These are phyloP conservation scores for Indri indri DNA, from an alignment of 2,113 vertebrate species.

Conservation along the genomic window DNA sequence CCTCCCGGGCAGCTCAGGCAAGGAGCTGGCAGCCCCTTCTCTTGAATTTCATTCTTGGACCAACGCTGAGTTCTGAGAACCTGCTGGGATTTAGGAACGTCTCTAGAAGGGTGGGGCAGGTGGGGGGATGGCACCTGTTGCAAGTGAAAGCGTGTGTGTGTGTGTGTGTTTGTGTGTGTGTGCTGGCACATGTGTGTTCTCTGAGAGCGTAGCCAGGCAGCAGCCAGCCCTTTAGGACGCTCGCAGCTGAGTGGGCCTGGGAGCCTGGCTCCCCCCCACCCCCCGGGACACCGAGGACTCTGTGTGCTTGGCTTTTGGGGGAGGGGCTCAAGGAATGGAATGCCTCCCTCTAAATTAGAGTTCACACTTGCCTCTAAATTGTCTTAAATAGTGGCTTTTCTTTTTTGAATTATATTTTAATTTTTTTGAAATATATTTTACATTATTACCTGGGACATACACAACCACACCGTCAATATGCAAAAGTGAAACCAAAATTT, in stretches of 20 bases:
- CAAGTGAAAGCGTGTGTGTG: slow-evolving; percentile 17
- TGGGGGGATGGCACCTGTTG: not conserved
- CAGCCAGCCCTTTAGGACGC: not conserved
- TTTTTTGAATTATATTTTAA: not conserved
- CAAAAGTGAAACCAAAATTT: not conserved
- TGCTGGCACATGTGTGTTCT: not conserved
- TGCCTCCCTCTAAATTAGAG: not conserved
- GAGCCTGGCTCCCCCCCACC: not conserved
- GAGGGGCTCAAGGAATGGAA: not conserved
- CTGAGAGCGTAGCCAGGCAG: not conserved
- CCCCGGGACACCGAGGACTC: not conserved
- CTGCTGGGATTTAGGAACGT: not conserved
- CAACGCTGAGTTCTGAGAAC: slow-evolving; percentile 35
- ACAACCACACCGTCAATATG: not conserved
- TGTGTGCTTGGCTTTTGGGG: not conserved
- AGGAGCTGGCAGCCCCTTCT: slow-evolving; percentile 62
- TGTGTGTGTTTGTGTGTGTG: too few relatives aligned
- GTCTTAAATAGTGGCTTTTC: not conserved
- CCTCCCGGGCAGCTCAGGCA: slow-evolving; percentile 58
- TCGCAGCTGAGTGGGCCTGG: rapidly evolving
- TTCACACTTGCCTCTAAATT: not conserved
- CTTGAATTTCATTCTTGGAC: slow-evolving; percentile 68
- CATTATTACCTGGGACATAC: not conserved
- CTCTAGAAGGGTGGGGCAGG: not conserved
- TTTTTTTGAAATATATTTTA: not conserved